These are phyloP conservation scores for Diabrotica balteata DNA, from an alignment of 2,888 invertebrate genomes.

Conservation along the genomic window DNA sequence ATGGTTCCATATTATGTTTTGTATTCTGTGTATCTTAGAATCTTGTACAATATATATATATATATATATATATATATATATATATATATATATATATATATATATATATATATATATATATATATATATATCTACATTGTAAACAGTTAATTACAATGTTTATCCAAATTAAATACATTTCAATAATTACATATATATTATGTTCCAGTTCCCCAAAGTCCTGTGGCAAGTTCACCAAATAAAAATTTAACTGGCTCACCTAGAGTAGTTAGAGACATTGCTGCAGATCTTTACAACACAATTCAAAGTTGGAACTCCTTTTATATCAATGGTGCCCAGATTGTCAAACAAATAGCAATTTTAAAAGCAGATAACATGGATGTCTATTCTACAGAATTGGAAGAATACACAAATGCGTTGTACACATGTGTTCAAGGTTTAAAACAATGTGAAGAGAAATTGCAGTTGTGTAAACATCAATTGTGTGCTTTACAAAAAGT, in stretches of 20 bases:
- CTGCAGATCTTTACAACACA: conserved; percentile 64
- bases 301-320: conserved; percentile 64
- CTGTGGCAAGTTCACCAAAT: conserved; percentile 52
- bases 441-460: conserved; percentile 41
- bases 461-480: conserved; percentile 49
- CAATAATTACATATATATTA: conserved; percentile 21
- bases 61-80: no score
- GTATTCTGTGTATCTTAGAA: no score
- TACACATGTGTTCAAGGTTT: conserved; percentile 47
- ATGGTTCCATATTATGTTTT: no score
- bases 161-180: no score
- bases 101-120: no score
- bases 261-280: conserved; percentile 64
- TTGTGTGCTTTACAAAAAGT: conserved; percentile 53
- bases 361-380: conserved; percentile 47
- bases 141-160: no score
- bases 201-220: conserved; percentile 58
- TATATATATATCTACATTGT: no score
- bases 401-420: conserved; percentile 46
- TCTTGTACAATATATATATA: no score
- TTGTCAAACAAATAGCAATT: conserved; percentile 58
- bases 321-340: conserved; percentile 59
- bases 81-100: no score
- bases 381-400: conserved; percentile 40
- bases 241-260: conserved; percentile 66